phyloP scores from a whole-genome alignment of 2,113 vertebrate species.

The Melanerpes formicivorus region DNA sequence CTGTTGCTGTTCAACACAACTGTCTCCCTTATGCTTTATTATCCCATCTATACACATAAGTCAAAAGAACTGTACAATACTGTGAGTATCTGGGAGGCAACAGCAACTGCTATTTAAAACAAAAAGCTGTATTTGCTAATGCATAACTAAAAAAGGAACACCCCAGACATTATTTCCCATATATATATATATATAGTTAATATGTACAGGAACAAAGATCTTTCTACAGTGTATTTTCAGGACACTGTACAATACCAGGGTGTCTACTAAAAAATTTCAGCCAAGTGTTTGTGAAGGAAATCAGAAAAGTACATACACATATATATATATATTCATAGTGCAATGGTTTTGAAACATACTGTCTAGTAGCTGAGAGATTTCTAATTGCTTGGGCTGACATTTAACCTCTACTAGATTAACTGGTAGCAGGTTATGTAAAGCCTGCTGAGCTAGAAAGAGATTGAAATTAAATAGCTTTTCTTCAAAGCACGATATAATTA shows the following conservation, averaged over 20 bases:
- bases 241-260: background rate
- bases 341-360: background rate
- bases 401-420: background rate
- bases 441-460: background rate
- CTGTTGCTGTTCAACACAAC: background rate
- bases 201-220: background rate
- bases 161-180: background rate
- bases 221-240: background rate
- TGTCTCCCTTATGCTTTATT: background rate
- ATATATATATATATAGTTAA: background rate
- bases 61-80: background rate
- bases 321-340: background rate
- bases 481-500: background rate
- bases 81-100: background rate
- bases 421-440: background rate
- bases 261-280: background rate
- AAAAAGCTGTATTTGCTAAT: background rate
- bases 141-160: background rate
- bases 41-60: background rate
- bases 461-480: background rate
- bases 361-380: background rate
- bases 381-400: background rate
- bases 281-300: background rate
- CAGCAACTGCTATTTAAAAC: background rate
- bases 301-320: background rate